These are phyloP conservation scores for Ceryle rudis DNA, from an alignment of 2,797 vertebrate genomes.

Conservation along the genomic window DNA sequence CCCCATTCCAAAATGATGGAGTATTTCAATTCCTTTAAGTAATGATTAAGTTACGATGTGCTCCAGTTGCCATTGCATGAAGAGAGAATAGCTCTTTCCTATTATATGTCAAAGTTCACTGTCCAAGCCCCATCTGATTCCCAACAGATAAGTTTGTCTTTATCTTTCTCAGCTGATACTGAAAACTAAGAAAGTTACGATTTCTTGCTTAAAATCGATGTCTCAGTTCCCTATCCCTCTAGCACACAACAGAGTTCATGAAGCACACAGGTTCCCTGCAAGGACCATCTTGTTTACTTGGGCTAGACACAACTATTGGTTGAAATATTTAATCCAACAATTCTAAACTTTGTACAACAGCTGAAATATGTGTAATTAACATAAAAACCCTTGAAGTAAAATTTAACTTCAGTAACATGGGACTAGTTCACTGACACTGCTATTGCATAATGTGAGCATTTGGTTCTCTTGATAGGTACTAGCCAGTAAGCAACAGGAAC, in stretches of 20 bases:
- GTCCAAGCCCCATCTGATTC: neutral
- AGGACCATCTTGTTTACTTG: neutral
- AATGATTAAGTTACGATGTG: slow-evolving; percentile 40
- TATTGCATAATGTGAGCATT: neutral
- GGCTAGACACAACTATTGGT: neutral
- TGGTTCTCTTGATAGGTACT: neutral
- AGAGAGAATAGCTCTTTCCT: neutral
- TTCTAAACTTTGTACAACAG: slow-evolving; percentile 61
- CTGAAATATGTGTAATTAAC: slow-evolving; percentile 43
- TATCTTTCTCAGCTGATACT: neutral
- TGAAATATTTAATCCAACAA: slow-evolving; percentile 68
- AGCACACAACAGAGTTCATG: neutral
- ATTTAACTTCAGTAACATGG: slow-evolving; percentile 60
- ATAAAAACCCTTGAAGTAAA: slow-evolving; percentile 57
- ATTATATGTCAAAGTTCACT: neutral
- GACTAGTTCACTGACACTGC: neutral
- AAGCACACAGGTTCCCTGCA: neutral
- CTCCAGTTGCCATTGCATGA: neutral
- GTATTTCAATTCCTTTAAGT: neutral
- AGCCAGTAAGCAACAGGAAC: neutral
- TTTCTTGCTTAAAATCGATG: neutral
- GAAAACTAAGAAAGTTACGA: neutral
- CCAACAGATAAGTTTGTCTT: neutral
- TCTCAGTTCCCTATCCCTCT: neutral
- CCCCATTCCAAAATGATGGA: neutral